phyloP scores from a whole-genome alignment of 2,888 invertebrate species.

The Acanthosoma haemorrhoidale region DNA sequence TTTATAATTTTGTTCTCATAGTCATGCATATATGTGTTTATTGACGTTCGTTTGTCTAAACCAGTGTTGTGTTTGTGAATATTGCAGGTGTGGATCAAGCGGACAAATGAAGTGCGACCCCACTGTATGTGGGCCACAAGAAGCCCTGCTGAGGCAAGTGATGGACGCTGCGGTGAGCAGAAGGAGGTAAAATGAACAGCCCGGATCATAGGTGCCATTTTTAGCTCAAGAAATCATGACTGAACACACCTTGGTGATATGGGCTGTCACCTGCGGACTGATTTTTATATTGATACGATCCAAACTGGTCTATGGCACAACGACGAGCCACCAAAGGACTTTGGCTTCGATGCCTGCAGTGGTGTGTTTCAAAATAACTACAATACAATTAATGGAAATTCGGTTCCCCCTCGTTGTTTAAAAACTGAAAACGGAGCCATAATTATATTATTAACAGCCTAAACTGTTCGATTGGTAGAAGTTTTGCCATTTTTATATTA shows the following conservation, averaged over 20 bases:
- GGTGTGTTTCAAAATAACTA: conserved; percentile 16
- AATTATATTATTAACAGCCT: conserved; percentile 34
- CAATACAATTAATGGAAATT: conserved; percentile 5
- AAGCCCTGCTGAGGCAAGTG: conserved; percentile 85
- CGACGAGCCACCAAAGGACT: conserved; percentile 8
- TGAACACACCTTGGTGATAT: conserved; percentile 27
- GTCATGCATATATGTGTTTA: no score
- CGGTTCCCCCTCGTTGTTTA: background rate
- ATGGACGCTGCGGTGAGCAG: conserved; percentile 62
- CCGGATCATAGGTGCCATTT: conserved; percentile 31
- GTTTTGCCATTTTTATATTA: conserved; percentile 32
- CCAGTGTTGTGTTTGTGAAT: no score
- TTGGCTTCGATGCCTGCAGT: background rate
- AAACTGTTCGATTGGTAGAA: conserved; percentile 41
- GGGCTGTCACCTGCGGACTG: conserved; percentile 25
- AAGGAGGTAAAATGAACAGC: conserved; percentile 38
- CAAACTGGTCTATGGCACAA: conserved; percentile 27
- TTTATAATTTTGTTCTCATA: no score
- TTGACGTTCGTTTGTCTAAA: no score
- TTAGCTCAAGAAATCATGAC: conserved; percentile 31
- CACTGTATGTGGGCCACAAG: conserved; percentile 73
- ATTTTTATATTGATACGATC: conserved; percentile 13
- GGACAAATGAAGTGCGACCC: conserved; percentile 95
- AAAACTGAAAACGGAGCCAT: conserved; percentile 29
- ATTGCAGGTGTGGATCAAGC: conserved; percentile 78